Conservation (phyloP, 2,797 vertebrate genomes). For the Sarcophilus harrisii region DNA sequence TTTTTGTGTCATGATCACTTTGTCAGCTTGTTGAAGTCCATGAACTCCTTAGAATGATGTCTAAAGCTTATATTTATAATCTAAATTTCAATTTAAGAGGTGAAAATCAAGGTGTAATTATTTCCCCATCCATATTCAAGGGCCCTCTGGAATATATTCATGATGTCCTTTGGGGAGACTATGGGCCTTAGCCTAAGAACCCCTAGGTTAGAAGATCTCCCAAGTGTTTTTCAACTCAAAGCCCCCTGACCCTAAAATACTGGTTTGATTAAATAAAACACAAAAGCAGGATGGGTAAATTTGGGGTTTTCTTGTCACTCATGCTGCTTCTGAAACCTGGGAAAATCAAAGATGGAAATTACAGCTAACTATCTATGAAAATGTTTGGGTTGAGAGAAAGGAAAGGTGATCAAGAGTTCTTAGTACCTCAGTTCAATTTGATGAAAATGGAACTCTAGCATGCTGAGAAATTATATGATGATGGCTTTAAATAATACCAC, state of each 20-base stretch:
- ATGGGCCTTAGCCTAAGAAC: not conserved
- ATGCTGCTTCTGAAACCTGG: conserved; percentile 25
- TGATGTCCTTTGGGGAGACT: not conserved
- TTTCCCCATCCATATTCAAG: not conserved
- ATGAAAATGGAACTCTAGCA: not conserved
- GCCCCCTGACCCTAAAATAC: no score
- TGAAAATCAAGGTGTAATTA: no score
- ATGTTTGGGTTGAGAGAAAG: not conserved
- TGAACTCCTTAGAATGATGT: no score
- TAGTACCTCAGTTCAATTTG: rapidly evolving
- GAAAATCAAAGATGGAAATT: not conserved
- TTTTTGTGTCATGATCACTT: no score
- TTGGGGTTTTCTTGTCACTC: not conserved
- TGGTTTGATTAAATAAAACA: not conserved
- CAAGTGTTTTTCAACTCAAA: not conserved
- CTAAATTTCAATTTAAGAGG: no score
- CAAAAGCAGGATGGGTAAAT: not conserved
- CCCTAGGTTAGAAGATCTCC: not conserved
- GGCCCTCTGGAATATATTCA: not conserved
- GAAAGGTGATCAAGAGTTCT: not conserved
- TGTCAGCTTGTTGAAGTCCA: no score
- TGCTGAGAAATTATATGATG: not conserved
- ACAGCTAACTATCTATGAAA: not conserved
- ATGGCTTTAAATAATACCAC: not conserved
- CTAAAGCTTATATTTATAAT: no score